Evolutionary conservation across 2,888 invertebrate genomes (phyloP), one percentile per base, ranked within the genome.

Genomic region (Sphaerophoria taeniata): DNA sequence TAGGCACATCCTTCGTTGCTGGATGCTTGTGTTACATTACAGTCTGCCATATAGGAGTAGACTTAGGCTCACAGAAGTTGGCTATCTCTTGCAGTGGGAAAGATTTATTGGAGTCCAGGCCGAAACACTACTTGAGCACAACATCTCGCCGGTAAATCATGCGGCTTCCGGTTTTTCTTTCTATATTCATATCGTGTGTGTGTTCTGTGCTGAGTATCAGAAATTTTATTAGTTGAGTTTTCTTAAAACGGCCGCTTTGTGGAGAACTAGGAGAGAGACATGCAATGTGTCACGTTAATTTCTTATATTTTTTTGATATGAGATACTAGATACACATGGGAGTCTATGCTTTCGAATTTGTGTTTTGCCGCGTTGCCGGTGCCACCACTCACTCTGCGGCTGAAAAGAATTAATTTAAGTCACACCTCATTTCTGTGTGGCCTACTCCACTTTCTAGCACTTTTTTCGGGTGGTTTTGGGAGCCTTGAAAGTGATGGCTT

Each of bases 281-380:
- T 84, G 80, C 84, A 79, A 84, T 80, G 80, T 84, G 84, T 75
- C 71, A 79, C 80, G 80, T 74, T 76, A 84, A 80, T 84, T 79
- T 83, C 79, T 72, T 16, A 49, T 65, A 74, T 75, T 84, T 79
- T n/a, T 83, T 84, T 72, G n/a, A 55, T 65, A 74, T 75, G 74
- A 53, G 65, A 65, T 74, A 78, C 36, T 49, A n/a, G n/a, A n/a
- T n/a, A 49, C 33, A 49, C 33, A 49, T 70, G 75, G 67, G 53
- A 53, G n/a, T n/a, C n/a, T n/a, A n/a, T n/a, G n/a, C n/a, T n/a
- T n/a, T n/a, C n/a, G n/a, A n/a, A n/a, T n/a, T 79, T 79, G 61
- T 76, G 67, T 53, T 67, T 51, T 67, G 39, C 53, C 53, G 33
- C n/a, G 11, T 4, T 6, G 60, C 60, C 12, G n/a, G 5, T 7